These are phyloP conservation scores for Cacajao melanocephalus DNA, from an alignment of 2,797 vertebrate genomes.

Conservation along the genomic window DNA sequence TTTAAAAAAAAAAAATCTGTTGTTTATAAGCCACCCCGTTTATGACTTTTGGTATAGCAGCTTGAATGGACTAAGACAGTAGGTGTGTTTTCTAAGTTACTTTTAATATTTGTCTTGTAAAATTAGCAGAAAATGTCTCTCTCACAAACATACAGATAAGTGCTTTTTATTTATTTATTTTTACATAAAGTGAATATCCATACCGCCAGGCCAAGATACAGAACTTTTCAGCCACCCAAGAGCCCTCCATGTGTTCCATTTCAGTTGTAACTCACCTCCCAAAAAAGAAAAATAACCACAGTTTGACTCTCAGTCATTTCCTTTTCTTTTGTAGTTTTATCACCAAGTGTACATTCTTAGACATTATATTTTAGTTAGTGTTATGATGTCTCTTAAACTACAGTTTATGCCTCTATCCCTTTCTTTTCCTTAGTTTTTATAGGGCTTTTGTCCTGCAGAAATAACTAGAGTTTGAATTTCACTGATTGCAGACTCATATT, in stretches of 20 bases:
- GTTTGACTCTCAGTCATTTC: neutral
- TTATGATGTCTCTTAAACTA: neutral
- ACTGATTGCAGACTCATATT: neutral
- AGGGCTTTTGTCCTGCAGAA: too few relatives aligned
- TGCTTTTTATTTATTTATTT: too few relatives aligned
- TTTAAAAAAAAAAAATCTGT: too few relatives aligned
- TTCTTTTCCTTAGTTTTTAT: neutral
- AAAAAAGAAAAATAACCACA: neutral
- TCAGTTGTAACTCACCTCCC: neutral
- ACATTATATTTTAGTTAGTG: neutral
- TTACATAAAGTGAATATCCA: too few relatives aligned
- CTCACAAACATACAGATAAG: neutral
- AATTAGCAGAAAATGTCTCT: neutral
- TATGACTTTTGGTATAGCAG: neutral
- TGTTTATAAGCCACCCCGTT: too few relatives aligned
- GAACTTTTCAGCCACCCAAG: neutral
- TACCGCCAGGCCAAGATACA: neutral
- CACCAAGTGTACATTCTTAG: neutral
- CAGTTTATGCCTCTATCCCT: neutral
- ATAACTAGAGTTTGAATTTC: neutral
- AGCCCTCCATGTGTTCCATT: neutral
- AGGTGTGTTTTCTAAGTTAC: neutral
- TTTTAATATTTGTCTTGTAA: neutral
- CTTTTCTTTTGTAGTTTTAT: neutral
- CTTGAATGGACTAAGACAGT: neutral